Evolutionary conservation across 2,888 invertebrate genomes (phyloP).

Genomic region (Chironomus tentans): DNA sequence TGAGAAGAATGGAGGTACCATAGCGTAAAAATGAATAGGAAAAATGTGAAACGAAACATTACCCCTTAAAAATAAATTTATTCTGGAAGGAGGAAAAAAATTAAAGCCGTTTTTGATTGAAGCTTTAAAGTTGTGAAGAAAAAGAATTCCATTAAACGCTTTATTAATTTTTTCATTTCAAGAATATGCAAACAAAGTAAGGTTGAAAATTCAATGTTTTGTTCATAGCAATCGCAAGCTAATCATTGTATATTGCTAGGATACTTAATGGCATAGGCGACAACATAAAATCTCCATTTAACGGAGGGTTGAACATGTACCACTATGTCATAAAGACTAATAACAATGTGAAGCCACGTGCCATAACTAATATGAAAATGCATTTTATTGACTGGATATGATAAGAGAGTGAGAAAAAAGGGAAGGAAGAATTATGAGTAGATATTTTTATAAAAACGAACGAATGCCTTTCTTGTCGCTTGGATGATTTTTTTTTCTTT

Average conservation of each 20-base stretch:
- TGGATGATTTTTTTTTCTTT: not conserved
- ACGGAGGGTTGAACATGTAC: conserved; percentile 20
- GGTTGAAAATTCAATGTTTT: not conserved
- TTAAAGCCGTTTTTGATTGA: conserved; percentile 13
- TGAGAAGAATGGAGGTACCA: not conserved
- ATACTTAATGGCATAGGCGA: conserved; percentile 14
- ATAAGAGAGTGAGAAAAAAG: conserved; percentile 7
- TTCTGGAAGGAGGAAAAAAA: not conserved
- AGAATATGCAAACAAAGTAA: not conserved
- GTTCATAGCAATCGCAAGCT: not conserved
- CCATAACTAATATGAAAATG: conserved; percentile 26
- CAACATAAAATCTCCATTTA: conserved; percentile 22
- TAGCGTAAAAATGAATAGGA: not conserved
- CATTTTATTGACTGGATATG: conserved; percentile 26
- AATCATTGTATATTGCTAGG: conserved; percentile 6
- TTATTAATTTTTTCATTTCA: conserved; percentile 7
- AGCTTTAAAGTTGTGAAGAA: not conserved
- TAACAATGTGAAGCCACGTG: conserved; percentile 24
- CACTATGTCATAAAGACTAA: conserved; percentile 12
- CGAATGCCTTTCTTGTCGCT: conserved; percentile 1
- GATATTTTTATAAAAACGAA: not conserved
- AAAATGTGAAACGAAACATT: not conserved
- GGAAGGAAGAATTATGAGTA: conserved; percentile 2
- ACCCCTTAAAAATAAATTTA: not conserved
- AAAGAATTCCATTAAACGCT: conserved; percentile 3